Evolutionary conservation across 2,113 vertebrate species (phyloP), one percentile per base, ranked within the genome.

Genomic region (Aphyosemion australe): DNA sequence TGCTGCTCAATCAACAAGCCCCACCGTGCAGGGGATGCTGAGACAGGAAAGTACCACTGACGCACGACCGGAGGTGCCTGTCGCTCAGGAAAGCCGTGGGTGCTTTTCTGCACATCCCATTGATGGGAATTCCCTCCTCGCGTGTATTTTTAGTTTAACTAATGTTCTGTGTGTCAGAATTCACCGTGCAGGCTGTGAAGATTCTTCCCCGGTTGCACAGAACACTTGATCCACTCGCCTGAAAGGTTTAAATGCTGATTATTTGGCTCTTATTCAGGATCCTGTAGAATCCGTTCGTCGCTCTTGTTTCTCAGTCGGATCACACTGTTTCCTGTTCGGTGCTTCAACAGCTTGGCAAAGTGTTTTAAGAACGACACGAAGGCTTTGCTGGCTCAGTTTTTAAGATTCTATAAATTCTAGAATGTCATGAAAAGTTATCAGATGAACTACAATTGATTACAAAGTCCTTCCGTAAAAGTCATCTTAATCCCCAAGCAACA

Each of bases 1-100:
- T 14, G 4, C n/a, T 14, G 19, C 12, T 61, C 12, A 19, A 74
- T 72, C 58, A 19, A 75, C n/a, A 16, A 50, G 45, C 72, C 16
- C 56, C 34, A 48, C 55, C 53, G 69, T 69, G 75, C 62, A 84
- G 78, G 82, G 82, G 84, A 82, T 82, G 73, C 65, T 72, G 59
- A 57, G 26, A 62, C 76, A 84, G 91, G 88, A 90, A 89, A 72
- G 50, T 41, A 61, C 63, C 71, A 37, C 11, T 88, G 88, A 90
- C 68, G 79, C 74, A 88, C 60, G 70, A 60, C 55, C 6, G 20
- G 51, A 74, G 72, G 59, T 73, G 14, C 65, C 13, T 46, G 67
- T 47, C 64, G 60, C 52, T 65, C 89, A 89, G 91, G 91, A 92
- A 91, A 80, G 62, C 58, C 68, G 64, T n/a, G 52, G 65, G 49